Evolutionary conservation across 2,797 vertebrate species (phyloP), one percentile per base, ranked within the genome.

Genomic region (Mus minutoides): DNA sequence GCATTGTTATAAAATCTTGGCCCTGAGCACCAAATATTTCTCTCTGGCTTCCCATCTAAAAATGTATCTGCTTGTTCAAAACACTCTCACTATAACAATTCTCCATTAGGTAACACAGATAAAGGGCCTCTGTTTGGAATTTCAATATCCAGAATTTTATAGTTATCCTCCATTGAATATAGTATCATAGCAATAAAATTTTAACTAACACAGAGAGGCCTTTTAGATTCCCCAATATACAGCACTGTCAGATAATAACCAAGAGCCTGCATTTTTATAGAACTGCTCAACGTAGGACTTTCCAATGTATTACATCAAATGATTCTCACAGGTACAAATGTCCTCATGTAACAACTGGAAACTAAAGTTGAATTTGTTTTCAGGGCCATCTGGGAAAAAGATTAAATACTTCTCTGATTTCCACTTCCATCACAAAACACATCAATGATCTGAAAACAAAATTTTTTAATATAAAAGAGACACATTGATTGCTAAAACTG

Each of bases 401-500:
- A 89, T 83, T 83, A 93, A 94, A 67, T 24, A 88, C 5, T 21
- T 6, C 14, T 86, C 73, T 80, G 43, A 40, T 75, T 93, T 87
- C 83, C 58, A 46, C 69, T 93, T 89, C 87, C 71, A 71, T 58
- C 40, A 92, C 89, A 95, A 90, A 67, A 71, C 34, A 56, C 17
- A 88, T 77, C 34, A 31, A 91, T 11, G 9, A 58, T 91, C 58
- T 84, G 52, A 10, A 71, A 71, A n/a, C 19, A 22, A 22, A 9
- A 14, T 7, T 69, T 69, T 71, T 73, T 73, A 73, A 83, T 62
- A 60, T 67, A 67, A 91, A 85, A 92, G 31, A 78, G 43, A 91
- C 24, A 86, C 9, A n/a, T 26, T 82, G 22, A 34, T 90, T 83
- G 77, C 26, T 69, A 49, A 91, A 96, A 87, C 29, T 84, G 1